Conservation (phyloP, 2,888 invertebrate species). For the Anarsia innoxiella region DNA sequence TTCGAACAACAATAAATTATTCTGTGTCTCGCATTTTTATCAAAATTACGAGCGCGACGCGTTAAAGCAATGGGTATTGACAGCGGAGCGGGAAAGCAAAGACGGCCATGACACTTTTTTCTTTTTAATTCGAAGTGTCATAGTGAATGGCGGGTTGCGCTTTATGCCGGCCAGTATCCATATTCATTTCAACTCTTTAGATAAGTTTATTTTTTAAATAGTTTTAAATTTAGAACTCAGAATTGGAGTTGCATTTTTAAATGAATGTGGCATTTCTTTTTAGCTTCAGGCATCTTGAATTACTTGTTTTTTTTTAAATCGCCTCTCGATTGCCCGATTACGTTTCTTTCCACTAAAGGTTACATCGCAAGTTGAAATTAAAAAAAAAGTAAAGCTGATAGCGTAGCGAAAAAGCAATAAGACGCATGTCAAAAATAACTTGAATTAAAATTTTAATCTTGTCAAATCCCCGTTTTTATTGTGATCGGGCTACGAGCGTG, state of each 20-base stretch:
- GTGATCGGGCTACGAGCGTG: conserved; percentile 45
- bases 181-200: too few relatives aligned
- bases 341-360: conserved; percentile 29
- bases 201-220: too few relatives aligned
- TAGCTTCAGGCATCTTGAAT: too few relatives aligned
- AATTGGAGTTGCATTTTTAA: conserved; percentile 17
- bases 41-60: conserved; percentile 30
- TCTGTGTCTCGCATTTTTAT: conserved; percentile 30
- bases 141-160: conserved; percentile 28
- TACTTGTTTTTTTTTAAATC: conserved; percentile 22
- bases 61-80: conserved; percentile 44
- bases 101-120: conserved; percentile 45
- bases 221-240: too few relatives aligned
- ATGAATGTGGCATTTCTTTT: too few relatives aligned
- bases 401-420: conserved; percentile 69
- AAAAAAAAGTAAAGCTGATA: conserved; percentile 31
- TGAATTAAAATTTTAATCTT: conserved; percentile 74
- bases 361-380: conserved; percentile 31
- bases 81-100: conserved; percentile 49
- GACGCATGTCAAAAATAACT: conserved; percentile 67
- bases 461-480: conserved; percentile 73
- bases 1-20: conserved; percentile 36
- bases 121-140: conserved; percentile 44
- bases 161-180: conserved; percentile 36
- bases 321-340: conserved; percentile 39